These are phyloP conservation scores for Sylvia atricapilla DNA, from an alignment of 2,113 vertebrate species.

Conservation along the genomic window DNA sequence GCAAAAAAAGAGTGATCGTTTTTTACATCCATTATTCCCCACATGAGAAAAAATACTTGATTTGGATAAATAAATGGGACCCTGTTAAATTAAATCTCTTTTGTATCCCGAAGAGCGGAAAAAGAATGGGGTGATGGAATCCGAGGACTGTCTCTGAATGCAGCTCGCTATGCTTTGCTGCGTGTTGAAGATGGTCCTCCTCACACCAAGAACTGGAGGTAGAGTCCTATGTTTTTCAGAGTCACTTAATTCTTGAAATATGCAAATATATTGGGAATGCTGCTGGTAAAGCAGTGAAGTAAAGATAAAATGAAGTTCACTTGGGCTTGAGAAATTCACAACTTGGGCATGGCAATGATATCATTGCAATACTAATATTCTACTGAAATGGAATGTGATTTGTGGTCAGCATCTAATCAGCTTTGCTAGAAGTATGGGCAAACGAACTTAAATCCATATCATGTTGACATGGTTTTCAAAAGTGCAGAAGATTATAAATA, in stretches of 20 bases:
- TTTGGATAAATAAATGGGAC: neutral
- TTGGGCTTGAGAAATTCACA: too few species aligned
- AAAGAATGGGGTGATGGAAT: slow-evolving; percentile 98
- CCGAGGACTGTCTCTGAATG: slow-evolving; percentile 89
- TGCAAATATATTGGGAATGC: neutral
- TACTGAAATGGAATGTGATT: neutral
- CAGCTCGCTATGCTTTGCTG: slow-evolving; percentile 91
- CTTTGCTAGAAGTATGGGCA: neutral
- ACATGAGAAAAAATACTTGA: neutral
- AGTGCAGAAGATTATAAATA: neutral
- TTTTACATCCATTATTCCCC: neutral
- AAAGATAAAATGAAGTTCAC: neutral
- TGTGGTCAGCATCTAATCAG: neutral
- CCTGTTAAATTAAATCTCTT: neutral
- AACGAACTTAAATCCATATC: neutral
- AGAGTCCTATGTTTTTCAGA: neutral
- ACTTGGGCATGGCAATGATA: neutral
- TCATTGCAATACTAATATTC: neutral
- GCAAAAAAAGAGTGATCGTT: neutral
- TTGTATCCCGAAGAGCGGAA: slow-evolving; percentile 80
- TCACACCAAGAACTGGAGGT: slow-evolving; percentile 99
- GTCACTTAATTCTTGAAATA: neutral
- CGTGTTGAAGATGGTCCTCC: slow-evolving; percentile 89
- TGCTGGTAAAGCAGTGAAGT: neutral
- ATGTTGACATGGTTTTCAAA: neutral